Percentiles rank a stretch among this genome's conserved stretches.
Conservation (phyloP, 1,140 invertebrate species). For the Pinna nobilis region DNA sequence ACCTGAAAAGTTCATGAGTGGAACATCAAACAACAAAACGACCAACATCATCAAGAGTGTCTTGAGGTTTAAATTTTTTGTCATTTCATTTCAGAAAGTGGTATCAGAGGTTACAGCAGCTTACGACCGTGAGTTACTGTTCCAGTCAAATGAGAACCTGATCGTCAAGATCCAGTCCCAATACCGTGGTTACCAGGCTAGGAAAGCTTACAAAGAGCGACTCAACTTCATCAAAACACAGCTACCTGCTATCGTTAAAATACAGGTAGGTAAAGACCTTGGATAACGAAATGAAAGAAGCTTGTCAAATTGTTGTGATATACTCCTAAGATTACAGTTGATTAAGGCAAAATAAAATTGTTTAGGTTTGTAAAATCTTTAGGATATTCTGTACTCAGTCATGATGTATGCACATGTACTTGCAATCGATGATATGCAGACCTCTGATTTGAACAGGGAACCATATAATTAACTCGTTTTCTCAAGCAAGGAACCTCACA, state of each 20-base stretch:
- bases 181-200: slow-evolving; percentile 80
- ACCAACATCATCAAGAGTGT: too few species aligned
- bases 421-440: too few species aligned
- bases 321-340: slow-evolving; percentile 57
- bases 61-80: too few species aligned
- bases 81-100: slow-evolving; percentile 57
- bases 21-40: too few species aligned
- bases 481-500: too few species aligned
- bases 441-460: too few species aligned
- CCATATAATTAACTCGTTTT: too few species aligned
- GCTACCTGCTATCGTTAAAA: slow-evolving; percentile 77
- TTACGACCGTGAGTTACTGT: slow-evolving; percentile 68
- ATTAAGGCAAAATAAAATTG: slow-evolving; percentile 56
- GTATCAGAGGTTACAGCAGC: slow-evolving; percentile 70
- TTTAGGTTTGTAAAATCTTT: slow-evolving; percentile 60
- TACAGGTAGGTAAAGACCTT: slow-evolving; percentile 73
- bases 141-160: slow-evolving; percentile 70
- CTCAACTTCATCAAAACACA: slow-evolving; percentile 77
- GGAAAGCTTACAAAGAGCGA: slow-evolving; percentile 77
- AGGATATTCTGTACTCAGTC: too few species aligned
- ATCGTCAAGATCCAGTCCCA: slow-evolving; percentile 79
- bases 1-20: too few species aligned
- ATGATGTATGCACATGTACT: too few species aligned
- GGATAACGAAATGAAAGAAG: slow-evolving; percentile 79
- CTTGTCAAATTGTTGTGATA: slow-evolving; percentile 77